Evolutionary conservation across 2,113 vertebrate genomes (phyloP).

Genomic region (Gnathonemus longibarbis): DNA sequence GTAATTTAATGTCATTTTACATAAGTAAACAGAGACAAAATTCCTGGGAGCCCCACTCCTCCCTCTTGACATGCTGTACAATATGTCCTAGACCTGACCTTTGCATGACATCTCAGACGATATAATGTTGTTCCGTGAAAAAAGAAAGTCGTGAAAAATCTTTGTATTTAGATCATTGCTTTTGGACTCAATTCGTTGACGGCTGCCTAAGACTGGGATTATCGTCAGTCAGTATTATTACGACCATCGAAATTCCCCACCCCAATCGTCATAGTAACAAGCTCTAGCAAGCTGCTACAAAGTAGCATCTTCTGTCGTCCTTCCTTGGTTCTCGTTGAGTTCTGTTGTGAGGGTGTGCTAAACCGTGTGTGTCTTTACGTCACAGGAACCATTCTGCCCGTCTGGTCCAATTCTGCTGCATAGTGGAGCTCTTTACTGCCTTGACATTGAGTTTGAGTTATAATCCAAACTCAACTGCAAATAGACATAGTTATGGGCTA

Average conservation of each 20-base stretch:
- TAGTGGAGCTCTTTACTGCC: not conserved
- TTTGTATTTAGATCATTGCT: constrained; percentile 15
- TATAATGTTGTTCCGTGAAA: constrained; percentile 14
- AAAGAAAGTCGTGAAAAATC: constrained; percentile 9
- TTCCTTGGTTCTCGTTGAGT: not conserved
- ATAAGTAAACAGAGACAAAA: not conserved
- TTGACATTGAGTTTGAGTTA: not conserved
- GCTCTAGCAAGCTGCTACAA: not conserved
- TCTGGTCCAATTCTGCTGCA: not conserved
- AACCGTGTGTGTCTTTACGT: not conserved
- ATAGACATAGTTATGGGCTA: not conserved
- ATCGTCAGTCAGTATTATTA: constrained; percentile 20
- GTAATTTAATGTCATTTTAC: not conserved
- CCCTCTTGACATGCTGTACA: constrained; percentile 8
- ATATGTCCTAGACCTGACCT: constrained; percentile 10
- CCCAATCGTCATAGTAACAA: not conserved
- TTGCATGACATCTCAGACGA: constrained; percentile 15
- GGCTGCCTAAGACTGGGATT: not conserved
- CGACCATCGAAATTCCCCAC: not conserved
- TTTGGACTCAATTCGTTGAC: not conserved
- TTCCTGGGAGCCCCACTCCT: not conserved
- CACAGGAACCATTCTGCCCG: not conserved
- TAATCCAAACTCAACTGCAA: not conserved
- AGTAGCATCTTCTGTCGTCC: not conserved
- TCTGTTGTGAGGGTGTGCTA: not conserved